These are phyloP conservation scores for Noctua fimbriata DNA, from an alignment of 2,888 invertebrate species.

Conservation along the genomic window DNA sequence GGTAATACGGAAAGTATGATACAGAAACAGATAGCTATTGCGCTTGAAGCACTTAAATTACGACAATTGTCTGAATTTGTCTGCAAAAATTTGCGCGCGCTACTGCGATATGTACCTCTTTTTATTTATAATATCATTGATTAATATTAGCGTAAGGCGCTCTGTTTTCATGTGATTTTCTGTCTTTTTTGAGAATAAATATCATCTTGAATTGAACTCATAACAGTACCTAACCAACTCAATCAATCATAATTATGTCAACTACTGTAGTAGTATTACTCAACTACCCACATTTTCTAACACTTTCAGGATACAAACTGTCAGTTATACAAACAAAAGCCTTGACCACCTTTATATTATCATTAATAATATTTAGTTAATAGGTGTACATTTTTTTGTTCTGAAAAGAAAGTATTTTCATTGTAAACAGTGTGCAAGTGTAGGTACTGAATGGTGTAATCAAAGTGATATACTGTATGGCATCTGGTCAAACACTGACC, in stretches of 20 bases:
- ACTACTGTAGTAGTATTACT: not conserved
- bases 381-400: constrained; percentile 5
- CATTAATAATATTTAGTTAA: constrained; percentile 6
- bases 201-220: no score
- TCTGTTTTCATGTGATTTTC: no score
- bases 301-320: not conserved
- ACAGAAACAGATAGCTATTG: no score
- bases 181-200: no score
- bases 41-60: no score
- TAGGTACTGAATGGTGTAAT: constrained; percentile 29
- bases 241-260: not conserved
- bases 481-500: constrained; percentile 62
- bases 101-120: no score
- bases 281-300: not conserved
- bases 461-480: not conserved
- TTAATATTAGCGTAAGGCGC: no score
- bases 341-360: not conserved
- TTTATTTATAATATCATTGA: no score
- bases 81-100: no score
- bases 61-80: no score
- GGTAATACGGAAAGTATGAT: no score
- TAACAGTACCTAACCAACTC: not conserved
- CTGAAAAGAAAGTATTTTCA: constrained; percentile 10
- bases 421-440: constrained; percentile 15
- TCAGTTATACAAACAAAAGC: not conserved